A percentile compares a stretch with the other conserved stretches of the same genome.
Conservation (phyloP, 2,113 vertebrate species). For the Entelurus aequoreus region DNA sequence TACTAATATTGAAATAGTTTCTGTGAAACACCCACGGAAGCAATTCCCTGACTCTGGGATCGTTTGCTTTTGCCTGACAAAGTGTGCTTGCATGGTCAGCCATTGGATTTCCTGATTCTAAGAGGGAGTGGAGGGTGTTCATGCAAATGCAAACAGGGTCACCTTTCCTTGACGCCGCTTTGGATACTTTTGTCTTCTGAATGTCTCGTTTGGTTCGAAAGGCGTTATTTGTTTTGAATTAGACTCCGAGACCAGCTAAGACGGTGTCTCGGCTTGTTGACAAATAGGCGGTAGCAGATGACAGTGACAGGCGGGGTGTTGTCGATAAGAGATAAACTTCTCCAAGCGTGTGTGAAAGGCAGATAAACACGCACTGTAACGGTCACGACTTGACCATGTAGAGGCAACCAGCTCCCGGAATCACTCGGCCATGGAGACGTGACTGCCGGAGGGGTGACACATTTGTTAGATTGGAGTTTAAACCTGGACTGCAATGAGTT, state of each 20-base stretch:
- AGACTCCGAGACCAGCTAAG: not conserved
- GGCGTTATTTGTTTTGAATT: not conserved
- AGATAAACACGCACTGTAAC: slow-evolving; percentile 69
- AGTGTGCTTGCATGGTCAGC: slow-evolving; percentile 36
- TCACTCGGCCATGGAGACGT: not conserved
- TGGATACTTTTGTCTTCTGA: not conserved
- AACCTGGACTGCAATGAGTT: slow-evolving; percentile 37
- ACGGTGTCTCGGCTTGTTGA: not conserved
- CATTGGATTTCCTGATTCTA: slow-evolving; percentile 27
- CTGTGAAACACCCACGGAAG: not conserved
- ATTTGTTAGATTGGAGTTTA: not conserved
- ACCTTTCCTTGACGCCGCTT: slow-evolving; percentile 36
- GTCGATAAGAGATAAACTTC: slow-evolving; percentile 56
- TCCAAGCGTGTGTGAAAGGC: slow-evolving; percentile 43
- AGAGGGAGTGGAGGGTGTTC: not conserved
- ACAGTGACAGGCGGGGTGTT: slow-evolving; percentile 62
- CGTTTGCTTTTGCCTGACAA: slow-evolving; percentile 51
- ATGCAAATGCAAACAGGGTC: slow-evolving; percentile 36
- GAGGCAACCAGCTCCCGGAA: not conserved
- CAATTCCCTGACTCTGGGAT: slow-evolving; percentile 7
- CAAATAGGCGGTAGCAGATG: slow-evolving; percentile 33
- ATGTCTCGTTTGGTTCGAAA: not conserved
- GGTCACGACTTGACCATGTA: slow-evolving; percentile 40
- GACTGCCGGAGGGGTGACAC: not conserved
- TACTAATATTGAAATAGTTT: too few relatives aligned